These are phyloP conservation scores for Capitulum mitella DNA, from an alignment of 2,888 invertebrate species.

Conservation along the genomic window DNA sequence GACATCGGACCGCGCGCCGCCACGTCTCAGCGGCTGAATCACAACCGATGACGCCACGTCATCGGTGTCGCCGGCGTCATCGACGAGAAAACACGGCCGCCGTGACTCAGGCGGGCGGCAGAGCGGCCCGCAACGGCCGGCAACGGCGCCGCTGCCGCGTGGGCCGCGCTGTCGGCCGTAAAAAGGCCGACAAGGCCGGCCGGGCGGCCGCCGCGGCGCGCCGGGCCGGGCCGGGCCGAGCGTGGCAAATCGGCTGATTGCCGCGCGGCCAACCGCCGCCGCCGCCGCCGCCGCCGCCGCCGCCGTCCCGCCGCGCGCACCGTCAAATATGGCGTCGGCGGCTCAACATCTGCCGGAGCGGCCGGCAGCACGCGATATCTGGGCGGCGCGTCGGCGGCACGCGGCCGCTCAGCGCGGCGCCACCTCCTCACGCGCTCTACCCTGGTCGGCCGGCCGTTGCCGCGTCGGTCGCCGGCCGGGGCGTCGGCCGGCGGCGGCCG, in stretches of 20 bases:
- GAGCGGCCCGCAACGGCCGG: too few species aligned
- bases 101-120: too few species aligned
- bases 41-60: too few species aligned
- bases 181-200: background rate
- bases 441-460: too few species aligned
- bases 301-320: background rate
- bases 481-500: too few species aligned
- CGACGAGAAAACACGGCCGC: too few species aligned
- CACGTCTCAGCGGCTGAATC: too few species aligned
- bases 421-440: too few species aligned
- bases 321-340: background rate
- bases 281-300: background rate
- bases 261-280: background rate
- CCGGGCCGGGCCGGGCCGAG: too few species aligned
- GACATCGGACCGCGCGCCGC: background rate
- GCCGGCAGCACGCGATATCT: background rate
- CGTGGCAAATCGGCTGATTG: too few species aligned
- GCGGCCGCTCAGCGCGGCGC: background rate
- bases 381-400: background rate
- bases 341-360: background rate
- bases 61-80: too few species aligned
- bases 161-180: background rate
- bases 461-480: too few species aligned
- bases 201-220: background rate
- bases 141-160: background rate